A percentile compares a stretch with the other conserved stretches of the same genome.
These are phyloP conservation scores for Thecocarcelia acutangulata DNA, from an alignment of 2,888 invertebrate genomes.

Conservation along the genomic window DNA sequence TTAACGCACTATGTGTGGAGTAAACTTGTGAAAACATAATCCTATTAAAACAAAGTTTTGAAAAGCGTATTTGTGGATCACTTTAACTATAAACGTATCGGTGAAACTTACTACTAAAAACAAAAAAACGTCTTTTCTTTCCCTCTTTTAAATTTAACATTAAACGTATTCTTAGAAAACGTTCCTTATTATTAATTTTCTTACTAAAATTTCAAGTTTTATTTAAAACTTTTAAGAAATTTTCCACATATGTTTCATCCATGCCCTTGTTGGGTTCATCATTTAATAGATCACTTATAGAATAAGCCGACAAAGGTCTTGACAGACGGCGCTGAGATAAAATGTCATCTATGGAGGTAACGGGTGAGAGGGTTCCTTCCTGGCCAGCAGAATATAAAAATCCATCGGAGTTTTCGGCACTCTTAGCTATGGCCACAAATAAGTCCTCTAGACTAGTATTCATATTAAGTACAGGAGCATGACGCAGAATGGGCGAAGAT, in stretches of 20 bases:
- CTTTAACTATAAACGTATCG: background rate
- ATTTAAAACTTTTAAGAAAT: slow-evolving; percentile 71
- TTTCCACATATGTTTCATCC: slow-evolving; percentile 75
- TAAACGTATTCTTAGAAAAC: slow-evolving; percentile 38
- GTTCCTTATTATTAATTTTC: background rate
- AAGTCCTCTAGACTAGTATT: slow-evolving; percentile 79
- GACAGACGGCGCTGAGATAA: slow-evolving; percentile 79
- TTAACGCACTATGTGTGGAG: background rate
- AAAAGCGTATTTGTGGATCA: background rate
- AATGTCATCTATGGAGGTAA: slow-evolving; percentile 80
- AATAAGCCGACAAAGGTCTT: slow-evolving; percentile 79
- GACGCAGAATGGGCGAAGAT: slow-evolving; percentile 73
- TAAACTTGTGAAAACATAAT: background rate
- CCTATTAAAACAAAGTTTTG: background rate
- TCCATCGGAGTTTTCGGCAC: slow-evolving; percentile 73
- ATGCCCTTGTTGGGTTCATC: slow-evolving; percentile 73
- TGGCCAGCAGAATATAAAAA: slow-evolving; percentile 70
- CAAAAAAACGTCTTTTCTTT: slow-evolving; percentile 43
- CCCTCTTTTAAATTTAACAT: slow-evolving; percentile 14
- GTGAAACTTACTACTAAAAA: slow-evolving; percentile 2
- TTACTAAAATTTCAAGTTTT: slow-evolving; percentile 57
- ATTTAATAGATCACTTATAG: slow-evolving; percentile 80
- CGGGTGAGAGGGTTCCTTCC: slow-evolving; percentile 76
- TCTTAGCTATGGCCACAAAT: slow-evolving; percentile 79
- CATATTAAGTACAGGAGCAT: slow-evolving; percentile 75